A percentile compares a stretch with the other conserved stretches of the same genome.
These are phyloP conservation scores for Hystrix cristata DNA, from an alignment of 2,113 vertebrate genomes.

Conservation along the genomic window DNA sequence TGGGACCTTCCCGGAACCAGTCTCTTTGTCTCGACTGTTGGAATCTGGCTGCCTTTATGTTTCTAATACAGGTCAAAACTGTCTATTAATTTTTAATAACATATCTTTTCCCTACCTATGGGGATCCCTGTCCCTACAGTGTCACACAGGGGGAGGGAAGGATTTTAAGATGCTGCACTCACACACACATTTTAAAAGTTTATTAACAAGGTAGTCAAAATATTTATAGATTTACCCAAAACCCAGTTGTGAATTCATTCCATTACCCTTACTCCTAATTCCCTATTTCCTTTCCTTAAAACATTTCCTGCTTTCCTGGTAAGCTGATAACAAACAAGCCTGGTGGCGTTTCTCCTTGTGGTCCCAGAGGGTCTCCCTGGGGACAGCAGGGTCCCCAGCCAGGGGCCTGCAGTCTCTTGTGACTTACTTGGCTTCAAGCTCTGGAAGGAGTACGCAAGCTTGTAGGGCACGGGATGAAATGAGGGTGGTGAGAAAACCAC, in stretches of 20 bases:
- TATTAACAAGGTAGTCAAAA: background rate
- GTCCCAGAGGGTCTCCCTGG: background rate
- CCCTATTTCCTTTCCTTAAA: background rate
- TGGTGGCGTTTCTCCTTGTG: background rate
- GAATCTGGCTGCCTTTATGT: too few relatives aligned
- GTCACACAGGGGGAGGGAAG: background rate
- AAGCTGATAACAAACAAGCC: background rate
- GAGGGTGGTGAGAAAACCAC: background rate
- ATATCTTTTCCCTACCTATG: too few relatives aligned
- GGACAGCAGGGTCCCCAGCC: background rate
- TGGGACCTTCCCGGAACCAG: too few relatives aligned
- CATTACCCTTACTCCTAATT: background rate
- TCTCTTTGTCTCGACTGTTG: too few relatives aligned
- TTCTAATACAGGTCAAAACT: too few relatives aligned
- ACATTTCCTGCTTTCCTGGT: background rate
- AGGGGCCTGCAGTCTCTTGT: background rate
- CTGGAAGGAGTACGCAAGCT: background rate
- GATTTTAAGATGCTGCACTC: background rate
- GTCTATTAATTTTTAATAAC: too few relatives aligned
- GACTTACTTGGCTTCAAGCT: background rate
- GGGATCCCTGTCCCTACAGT: too few relatives aligned
- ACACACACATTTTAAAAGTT: background rate
- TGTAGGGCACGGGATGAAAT: background rate
- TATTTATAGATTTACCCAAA: conserved; percentile 5
- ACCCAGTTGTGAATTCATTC: background rate